These are phyloP conservation scores for Metallyticus violacea DNA, from an alignment of 2,888 invertebrate genomes.

Conservation along the genomic window DNA sequence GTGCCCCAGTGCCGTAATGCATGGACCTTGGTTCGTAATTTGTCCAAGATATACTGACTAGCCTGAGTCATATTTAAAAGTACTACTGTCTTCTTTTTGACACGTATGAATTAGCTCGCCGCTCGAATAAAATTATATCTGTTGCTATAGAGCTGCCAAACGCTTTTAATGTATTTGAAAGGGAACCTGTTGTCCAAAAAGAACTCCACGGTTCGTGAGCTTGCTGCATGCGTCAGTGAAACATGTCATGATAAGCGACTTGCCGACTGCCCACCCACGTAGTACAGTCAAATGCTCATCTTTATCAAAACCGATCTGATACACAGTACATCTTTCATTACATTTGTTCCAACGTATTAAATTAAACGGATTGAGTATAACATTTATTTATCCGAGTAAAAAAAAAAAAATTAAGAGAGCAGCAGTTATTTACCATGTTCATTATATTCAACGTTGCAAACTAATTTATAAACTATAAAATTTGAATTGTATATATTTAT, in stretches of 20 bases:
- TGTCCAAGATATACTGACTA: not conserved
- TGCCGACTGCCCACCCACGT: not conserved
- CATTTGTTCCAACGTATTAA: not conserved
- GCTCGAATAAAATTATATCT: not conserved
- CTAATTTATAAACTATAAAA: too few species aligned
- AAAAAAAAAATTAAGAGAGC: too few species aligned
- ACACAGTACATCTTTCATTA: not conserved
- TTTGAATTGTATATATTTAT: too few species aligned
- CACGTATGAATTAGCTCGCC: not conserved
- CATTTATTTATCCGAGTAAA: too few species aligned
- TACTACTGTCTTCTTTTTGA: not conserved
- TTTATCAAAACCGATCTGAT: not conserved
- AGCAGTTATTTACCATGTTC: too few species aligned
- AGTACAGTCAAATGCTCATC: not conserved
- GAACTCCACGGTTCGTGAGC: not conserved
- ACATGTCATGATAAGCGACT: not conserved
- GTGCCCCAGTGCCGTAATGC: not conserved
- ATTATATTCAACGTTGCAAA: too few species aligned
- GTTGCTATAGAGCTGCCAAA: not conserved
- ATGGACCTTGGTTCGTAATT: not conserved
- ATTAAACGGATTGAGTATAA: not conserved
- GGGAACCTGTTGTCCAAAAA: not conserved
- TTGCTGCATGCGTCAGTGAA: not conserved
- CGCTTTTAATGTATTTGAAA: not conserved
- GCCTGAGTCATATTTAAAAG: not conserved